Base-by-base conservation (phyloP, 2,113 vertebrate genomes). In the Datnioides undecimradiatus region DNA sequence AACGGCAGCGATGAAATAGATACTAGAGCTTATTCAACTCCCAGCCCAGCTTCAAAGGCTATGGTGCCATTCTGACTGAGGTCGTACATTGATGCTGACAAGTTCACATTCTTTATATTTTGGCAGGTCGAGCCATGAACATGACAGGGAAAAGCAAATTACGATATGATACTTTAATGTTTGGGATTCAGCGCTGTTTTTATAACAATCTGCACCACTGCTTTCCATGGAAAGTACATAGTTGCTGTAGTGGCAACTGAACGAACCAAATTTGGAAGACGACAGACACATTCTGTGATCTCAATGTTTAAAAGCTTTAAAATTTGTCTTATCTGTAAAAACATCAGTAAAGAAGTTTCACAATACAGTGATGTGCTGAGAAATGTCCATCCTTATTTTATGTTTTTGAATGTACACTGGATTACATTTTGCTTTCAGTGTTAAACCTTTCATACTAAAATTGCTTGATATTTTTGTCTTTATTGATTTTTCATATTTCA, bases 1-100 rank as follows among this genome's bases (percentile, higher is more conserved):
- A 51, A 54, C 38, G 48, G 58, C 31, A 40, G 46, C 11, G 49
- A 68, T 78, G 17, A 74, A 60, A 72, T 34, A 65, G 49, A 78
- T 51, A 54, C 34, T 29, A 23, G 63, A 51, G 43, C 45, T 73
- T 71, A 48, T 25, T 27, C 49, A 72, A 84, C 40, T 49, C 17
- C 45, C 13, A 55, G 36, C 63, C 9, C 9, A 38, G 43, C 51
- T 59, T 84, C 60, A 84, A 73, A 82, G 66, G 2, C 31, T 10
- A 29, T 17, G 3, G 31, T 46, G 57, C 55, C 17, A 27, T 60
- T 67, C 25, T 34, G 8, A 40, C 4, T 46, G 33, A 21, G 34
- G 29, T 52, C 19, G 7, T 69, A 27, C 11, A 31, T 3, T 11
- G 65, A 54, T 0, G 4, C 33, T 21, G 43, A 65, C 16, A 64